A percentile compares a stretch with the other conserved stretches of the same genome.
Evolutionary conservation across 2,888 invertebrate genomes (phyloP).

Genomic region (Epinotia demarniana): DNA sequence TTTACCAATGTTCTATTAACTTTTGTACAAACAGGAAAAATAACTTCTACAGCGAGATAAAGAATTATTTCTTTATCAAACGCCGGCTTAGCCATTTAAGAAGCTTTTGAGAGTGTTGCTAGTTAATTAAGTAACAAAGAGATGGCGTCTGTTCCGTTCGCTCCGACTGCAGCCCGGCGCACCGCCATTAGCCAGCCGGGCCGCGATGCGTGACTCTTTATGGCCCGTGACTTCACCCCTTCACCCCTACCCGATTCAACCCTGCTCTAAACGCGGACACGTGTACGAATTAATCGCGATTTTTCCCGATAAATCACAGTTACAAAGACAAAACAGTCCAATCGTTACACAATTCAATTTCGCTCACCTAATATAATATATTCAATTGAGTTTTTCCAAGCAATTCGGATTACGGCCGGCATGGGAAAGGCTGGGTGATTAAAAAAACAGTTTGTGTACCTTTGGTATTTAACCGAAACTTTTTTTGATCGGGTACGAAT

Average conservation of each 20-base stretch:
- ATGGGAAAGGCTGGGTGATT: conserved; percentile 38
- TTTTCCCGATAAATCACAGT: conserved; percentile 66
- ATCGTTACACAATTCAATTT: conserved; percentile 66
- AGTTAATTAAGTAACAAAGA: conserved; percentile 37
- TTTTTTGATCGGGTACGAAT: conserved; percentile 17
- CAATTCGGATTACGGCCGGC: conserved; percentile 48
- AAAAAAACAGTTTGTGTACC: conserved; percentile 26
- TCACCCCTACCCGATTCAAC: conserved; percentile 66
- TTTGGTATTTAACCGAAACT: conserved; percentile 1
- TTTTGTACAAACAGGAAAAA: neutral
- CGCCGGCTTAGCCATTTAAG: conserved; percentile 20
- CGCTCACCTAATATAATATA: conserved; percentile 50
- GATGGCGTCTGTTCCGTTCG: conserved; percentile 27
- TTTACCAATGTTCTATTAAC: neutral
- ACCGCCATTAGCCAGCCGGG: conserved; percentile 70
- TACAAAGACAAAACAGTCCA: conserved; percentile 60
- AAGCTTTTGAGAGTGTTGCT: conserved; percentile 23
- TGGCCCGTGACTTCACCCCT: conserved; percentile 49
- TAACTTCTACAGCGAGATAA: neutral
- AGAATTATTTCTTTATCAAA: conserved; percentile 16
- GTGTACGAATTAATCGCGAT: conserved; percentile 80
- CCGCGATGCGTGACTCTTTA: conserved; percentile 75
- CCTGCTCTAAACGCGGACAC: conserved; percentile 77
- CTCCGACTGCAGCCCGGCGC: conserved; percentile 45
- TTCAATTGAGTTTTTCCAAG: conserved; percentile 54